These are phyloP conservation scores for Athrips mouffetella DNA, from an alignment of 2,888 invertebrate genomes.

Conservation along the genomic window DNA sequence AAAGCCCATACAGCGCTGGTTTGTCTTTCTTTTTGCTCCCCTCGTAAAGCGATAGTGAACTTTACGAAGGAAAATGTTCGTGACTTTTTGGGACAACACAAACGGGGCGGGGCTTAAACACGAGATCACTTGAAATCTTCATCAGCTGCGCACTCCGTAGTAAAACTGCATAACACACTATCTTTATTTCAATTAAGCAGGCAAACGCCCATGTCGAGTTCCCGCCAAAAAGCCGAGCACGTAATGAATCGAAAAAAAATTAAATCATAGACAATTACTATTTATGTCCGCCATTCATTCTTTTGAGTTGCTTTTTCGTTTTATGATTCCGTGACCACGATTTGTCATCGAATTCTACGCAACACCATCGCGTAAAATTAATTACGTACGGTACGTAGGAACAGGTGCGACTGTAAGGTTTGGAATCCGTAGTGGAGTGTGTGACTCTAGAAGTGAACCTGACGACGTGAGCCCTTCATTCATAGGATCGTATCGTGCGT, in stretches of 20 bases:
- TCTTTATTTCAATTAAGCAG: too few relatives aligned
- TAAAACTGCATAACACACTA: too few relatives aligned
- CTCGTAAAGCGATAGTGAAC: too few relatives aligned
- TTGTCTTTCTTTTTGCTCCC: too few relatives aligned
- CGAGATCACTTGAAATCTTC: too few relatives aligned
- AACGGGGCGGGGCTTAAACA: too few relatives aligned
- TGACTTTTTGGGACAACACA: too few relatives aligned
- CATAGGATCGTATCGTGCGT: conserved; percentile 62
- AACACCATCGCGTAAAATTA: conserved; percentile 61
- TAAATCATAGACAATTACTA: conserved; percentile 69
- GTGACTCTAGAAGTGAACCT: conserved; percentile 33
- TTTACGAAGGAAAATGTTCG: too few relatives aligned
- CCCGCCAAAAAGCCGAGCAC: neutral
- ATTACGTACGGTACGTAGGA: conserved; percentile 56
- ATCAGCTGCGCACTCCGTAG: too few relatives aligned
- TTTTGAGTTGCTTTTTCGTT: conserved; percentile 77
- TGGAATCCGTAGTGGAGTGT: conserved; percentile 29
- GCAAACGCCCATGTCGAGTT: too few relatives aligned
- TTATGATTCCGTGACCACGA: conserved; percentile 68
- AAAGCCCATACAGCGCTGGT: too few relatives aligned
- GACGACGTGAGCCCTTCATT: conserved; percentile 61
- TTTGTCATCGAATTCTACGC: conserved; percentile 70
- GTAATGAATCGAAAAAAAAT: neutral
- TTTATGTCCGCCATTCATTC: conserved; percentile 78
- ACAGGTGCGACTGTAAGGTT: conserved; percentile 42